Evolutionary conservation across 2,113 vertebrate species (phyloP), one percentile per base, ranked within the genome.

Genomic region (Dascyllus trimaculatus): DNA sequence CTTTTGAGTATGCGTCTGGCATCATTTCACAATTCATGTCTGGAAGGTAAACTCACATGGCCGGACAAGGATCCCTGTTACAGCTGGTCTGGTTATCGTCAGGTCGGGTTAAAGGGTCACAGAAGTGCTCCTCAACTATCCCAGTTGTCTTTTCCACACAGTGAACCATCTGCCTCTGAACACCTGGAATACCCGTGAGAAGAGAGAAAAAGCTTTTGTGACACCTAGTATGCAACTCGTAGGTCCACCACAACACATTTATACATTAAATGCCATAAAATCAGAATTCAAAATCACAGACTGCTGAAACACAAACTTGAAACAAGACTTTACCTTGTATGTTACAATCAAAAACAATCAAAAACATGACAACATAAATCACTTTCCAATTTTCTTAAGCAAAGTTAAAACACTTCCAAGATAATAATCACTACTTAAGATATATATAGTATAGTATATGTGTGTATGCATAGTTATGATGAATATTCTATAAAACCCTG

Each of bases 11-110:
- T 22, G 5, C 29, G 13, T 52, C 11, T 45, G 4, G 17, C 0
- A 46, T 74, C 3, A 0, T 54, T 43, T 45, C 49, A 45, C 35
- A 9, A 52, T 62, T 38, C 8, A 26, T 19, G 11, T 35, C 48
- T 54, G 1, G 13, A 15, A 0, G 11, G 48, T 11, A 14, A 35
- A 76, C 88, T 76, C 89, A 99, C 98, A 93, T 93, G 71, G 97
- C 93, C 0, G 97, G 97, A 88, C 98, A 99, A 2, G 94, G 94
- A 46, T 96, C 96, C 91, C 95, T 94, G 0, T 85, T 94, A 85
- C 98, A 99, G 2, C 82, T 92, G 84, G 95, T 94, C 71, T 92
- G 95, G 78, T 85, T 95, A 78, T 97, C 95, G 0, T 97, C 95
- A 0, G 97, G 98, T 38, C 95, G 95, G 49, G 80, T 92, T 14